Evolutionary conservation across 2,113 vertebrate genomes (phyloP).

Genomic region (Anguilla japonica): DNA sequence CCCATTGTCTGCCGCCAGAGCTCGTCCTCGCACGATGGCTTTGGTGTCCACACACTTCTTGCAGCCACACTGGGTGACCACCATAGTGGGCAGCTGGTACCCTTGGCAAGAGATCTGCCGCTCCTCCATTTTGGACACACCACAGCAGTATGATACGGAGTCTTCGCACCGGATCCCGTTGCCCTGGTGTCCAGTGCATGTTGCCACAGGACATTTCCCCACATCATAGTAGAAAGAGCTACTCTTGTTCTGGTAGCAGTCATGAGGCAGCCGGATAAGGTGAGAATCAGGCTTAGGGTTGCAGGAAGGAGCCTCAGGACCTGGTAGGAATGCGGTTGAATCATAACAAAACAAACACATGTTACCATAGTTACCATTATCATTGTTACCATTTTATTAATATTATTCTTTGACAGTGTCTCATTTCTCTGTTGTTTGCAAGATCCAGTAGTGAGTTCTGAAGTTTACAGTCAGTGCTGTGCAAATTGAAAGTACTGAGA

Average conservation of each 20-base stretch:
- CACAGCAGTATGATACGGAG: slow-evolving; percentile 82
- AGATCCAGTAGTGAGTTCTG: too few relatives aligned
- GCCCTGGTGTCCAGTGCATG: slow-evolving; percentile 81
- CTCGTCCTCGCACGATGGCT: slow-evolving; percentile 81
- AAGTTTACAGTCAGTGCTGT: too few relatives aligned
- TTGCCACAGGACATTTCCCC: slow-evolving; percentile 79
- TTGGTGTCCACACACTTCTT: slow-evolving; percentile 85
- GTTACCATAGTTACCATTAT: too few relatives aligned
- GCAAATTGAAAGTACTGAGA: too few relatives aligned
- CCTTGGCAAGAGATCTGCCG: slow-evolving; percentile 79
- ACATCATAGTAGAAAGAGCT: slow-evolving; percentile 87
- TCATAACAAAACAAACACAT: slow-evolving; percentile 11
- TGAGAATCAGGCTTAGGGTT: slow-evolving; percentile 79
- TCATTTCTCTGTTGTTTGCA: too few relatives aligned
- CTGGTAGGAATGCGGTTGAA: slow-evolving; percentile 61
- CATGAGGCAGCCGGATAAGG: slow-evolving; percentile 84
- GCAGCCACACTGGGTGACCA: slow-evolving; percentile 81
- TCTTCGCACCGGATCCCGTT: slow-evolving; percentile 87
- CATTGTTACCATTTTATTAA: too few relatives aligned
- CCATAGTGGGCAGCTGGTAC: slow-evolving; percentile 85
- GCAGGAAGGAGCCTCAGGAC: slow-evolving; percentile 73
- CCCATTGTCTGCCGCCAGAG: slow-evolving; percentile 83
- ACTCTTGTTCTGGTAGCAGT: slow-evolving; percentile 89
- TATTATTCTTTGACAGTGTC: too few relatives aligned
- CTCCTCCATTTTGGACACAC: slow-evolving; percentile 81